Percentiles rank a stretch among this genome's conserved stretches.
These are phyloP conservation scores for Sarcoramphus papa DNA, from an alignment of 2,797 vertebrate genomes.

Conservation along the genomic window DNA sequence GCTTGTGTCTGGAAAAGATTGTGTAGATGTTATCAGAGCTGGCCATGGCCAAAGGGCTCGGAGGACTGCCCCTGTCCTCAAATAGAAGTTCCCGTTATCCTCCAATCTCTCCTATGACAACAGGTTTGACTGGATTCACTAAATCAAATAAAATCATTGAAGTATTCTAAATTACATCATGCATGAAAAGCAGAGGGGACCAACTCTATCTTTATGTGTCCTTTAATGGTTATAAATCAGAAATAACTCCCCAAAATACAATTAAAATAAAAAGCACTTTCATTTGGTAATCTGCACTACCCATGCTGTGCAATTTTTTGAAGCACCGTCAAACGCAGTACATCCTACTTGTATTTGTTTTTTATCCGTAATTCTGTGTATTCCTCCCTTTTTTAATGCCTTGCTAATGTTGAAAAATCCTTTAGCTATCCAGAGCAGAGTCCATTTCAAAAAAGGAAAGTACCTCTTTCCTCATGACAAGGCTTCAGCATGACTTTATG, in stretches of 20 bases:
- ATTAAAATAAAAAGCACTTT: neutral
- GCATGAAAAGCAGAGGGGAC: neutral
- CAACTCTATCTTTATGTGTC: neutral
- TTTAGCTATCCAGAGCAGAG: neutral
- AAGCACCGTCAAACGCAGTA: neutral
- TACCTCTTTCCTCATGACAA: neutral
- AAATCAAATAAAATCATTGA: neutral
- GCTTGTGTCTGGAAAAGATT: neutral
- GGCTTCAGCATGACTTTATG: neutral
- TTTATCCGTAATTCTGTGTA: neutral
- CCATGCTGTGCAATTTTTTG: neutral
- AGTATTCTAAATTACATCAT: neutral
- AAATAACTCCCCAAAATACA: neutral
- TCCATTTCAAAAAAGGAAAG: neutral
- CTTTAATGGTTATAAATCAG: neutral
- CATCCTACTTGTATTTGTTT: neutral
- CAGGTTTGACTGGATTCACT: neutral
- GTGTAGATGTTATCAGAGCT: neutral
- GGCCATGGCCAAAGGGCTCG: neutral
- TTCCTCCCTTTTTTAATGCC: neutral
- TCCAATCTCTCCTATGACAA: neutral
- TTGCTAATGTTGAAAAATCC: slow-evolving; percentile 8
- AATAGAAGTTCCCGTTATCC: neutral
- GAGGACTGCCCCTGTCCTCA: neutral
- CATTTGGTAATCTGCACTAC: neutral